phyloP scores from a whole-genome alignment of 1,140 invertebrate genomes.

The Brachionus sp. region DNA sequence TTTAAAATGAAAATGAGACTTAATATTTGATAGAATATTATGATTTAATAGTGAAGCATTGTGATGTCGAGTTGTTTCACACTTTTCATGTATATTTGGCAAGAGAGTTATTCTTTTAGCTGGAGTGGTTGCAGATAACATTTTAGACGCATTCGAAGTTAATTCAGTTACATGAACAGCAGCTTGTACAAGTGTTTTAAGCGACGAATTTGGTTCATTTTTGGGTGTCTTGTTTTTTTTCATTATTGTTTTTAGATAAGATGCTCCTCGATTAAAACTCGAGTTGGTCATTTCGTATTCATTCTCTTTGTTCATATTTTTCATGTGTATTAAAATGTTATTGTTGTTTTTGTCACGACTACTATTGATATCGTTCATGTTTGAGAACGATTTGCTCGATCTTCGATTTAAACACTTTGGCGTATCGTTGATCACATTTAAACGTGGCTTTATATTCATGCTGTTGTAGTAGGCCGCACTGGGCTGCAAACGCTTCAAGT shows the following conservation, averaged over 20 bases:
- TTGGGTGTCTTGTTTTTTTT: constrained; percentile 3
- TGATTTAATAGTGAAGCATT: background rate
- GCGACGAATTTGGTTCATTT: background rate
- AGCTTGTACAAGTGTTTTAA: constrained; percentile 29
- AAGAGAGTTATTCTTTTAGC: background rate
- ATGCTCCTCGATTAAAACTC: background rate
- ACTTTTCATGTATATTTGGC: background rate
- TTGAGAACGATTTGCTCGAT: constrained; percentile 11
- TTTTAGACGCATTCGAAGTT: constrained; percentile 11
- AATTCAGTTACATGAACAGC: constrained; percentile 19
- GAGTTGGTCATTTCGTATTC: background rate
- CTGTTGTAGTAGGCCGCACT: background rate
- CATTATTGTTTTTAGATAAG: constrained; percentile 8
- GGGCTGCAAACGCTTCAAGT: constrained; percentile 12
- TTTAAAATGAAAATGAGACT: constrained; percentile 39
- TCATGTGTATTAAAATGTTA: background rate
- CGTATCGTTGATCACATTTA: background rate
- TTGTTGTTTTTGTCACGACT: background rate
- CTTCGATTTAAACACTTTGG: background rate
- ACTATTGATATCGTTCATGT: background rate
- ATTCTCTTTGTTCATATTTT: constrained; percentile 6
- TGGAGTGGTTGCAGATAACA: background rate
- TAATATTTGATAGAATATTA: constrained; percentile 8
- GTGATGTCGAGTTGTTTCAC: background rate
- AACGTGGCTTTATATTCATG: background rate